Base-by-base conservation (phyloP, 2,888 invertebrate species). In the Chloroclysta siterata region DNA sequence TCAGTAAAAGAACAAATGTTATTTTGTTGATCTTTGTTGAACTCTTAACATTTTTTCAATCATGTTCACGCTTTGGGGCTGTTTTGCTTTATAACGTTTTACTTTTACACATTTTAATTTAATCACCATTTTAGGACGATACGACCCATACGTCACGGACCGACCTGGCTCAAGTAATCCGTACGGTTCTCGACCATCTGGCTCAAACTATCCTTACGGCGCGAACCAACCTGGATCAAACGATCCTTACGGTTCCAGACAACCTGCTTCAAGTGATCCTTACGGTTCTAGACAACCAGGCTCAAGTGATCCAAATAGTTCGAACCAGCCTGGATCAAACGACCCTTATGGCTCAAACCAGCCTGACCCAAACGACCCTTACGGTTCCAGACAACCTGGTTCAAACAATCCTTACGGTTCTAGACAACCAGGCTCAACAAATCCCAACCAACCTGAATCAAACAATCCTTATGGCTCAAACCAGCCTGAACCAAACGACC, bases 91-190 rank as follows among this genome's bases (percentile, higher is more conserved):
- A 15, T 15, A 44, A 7, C 36, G 11, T 51, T 51, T 33, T 51
- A 15, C 36, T 50, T 50, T 51, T 51, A 51, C 22, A 6, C 22
- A 51, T 51, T 33, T 33, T 36, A n/a, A 11, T 39, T 39, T 39
- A 2, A 36, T 14, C 14, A 46, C 10, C 10, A 33, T 65, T 65
- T 58, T 65, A 65, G 65, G 46, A 11, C 63, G 36, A 17, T 60
- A 60, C 57, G 22, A 65, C 22, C 56, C 53, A 36, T 60, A 64
- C 36, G 41, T 14, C 13, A 58, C 58, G 36, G 39, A 55, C 13
- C 17, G 42, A n/a, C 17, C 62, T 33, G 54, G 15, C 10, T 29
- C 53, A 13, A 33, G 13, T 17, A 10, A 42, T 13, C 50, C 57
- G 13, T 29, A 57, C 14, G 22, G n/a, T 8, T 7, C 53, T 0